Percentiles rank a stretch among this genome's conserved stretches.
These are phyloP conservation scores for Odocoileus hemionus DNA, from an alignment of 2,113 vertebrate genomes.

Conservation along the genomic window DNA sequence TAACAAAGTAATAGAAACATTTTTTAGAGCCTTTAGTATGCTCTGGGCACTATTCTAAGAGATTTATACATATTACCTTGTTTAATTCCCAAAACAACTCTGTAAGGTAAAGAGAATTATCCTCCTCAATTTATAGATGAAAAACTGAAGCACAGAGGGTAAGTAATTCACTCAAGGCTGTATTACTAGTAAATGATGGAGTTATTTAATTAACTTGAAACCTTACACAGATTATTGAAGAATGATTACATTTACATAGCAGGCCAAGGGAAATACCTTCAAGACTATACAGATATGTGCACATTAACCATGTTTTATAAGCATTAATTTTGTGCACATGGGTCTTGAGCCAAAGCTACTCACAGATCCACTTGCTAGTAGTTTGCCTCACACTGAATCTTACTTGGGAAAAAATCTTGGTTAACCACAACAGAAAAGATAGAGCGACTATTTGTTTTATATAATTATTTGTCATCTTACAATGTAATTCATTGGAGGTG, in stretches of 20 bases:
- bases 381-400: background rate
- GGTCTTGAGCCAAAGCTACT: background rate
- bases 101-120: conserved; percentile 27
- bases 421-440: background rate
- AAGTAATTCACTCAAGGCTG: background rate
- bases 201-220: conserved; percentile 46
- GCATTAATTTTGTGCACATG: background rate
- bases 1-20: background rate
- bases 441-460: background rate
- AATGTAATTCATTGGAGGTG: background rate
- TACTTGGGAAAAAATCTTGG: background rate
- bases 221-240: background rate
- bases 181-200: background rate
- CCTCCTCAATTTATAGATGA: background rate
- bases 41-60: background rate
- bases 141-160: background rate
- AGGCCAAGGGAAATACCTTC: background rate
- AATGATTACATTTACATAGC: background rate
- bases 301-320: background rate
- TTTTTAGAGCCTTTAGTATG: background rate
- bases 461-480: background rate
- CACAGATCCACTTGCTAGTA: background rate
- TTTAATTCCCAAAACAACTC: background rate
- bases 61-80: background rate
- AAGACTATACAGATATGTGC: background rate